Base-by-base conservation (phyloP, 2,797 vertebrate genomes). In the Neoniphon sammara region DNA sequence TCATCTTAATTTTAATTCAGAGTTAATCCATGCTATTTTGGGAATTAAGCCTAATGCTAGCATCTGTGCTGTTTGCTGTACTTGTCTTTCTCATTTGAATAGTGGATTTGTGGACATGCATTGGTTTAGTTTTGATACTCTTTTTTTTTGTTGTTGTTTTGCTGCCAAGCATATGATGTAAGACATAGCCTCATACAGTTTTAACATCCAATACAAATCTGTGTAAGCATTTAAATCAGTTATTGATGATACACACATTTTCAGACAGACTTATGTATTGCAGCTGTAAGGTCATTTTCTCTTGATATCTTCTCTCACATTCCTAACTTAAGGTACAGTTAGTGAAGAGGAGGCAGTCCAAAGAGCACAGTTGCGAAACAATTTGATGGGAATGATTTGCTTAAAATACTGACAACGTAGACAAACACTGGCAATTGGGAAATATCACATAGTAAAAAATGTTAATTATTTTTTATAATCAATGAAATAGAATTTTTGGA, bases 11-110 rank as follows among this genome's bases (percentile, higher is more conserved):
- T 93, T 91, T 86, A 88, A 91, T 88, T 91, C 80, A 65, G 68
- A 85, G 85, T 86, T 93, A 93, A 94, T 93, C 91, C 87, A 76
- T 89, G 84, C 87, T 91, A 89, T 91, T 93, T 89, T 77, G 70
- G 76, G 90, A 90, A 87, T 84, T 89, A 91, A 91, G 85, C 88
- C 80, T 88, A 83, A 88, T 88, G 86, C 82, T 87, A 84, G 87
- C 87, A 86, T 91, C 90, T 91, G 89, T n/a, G 64, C 81, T 79
- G 82, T 89, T 85, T 85, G 78, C 82, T 88, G 30, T 80, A 70
- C 78, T 71, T 14, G 72, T 81, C 80, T 78, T 76, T 47, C 7
- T 74, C 15, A 50, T 75, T 69, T 85, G 75, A 73, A 78, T 71
- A 73, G 70, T 85, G 66, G 78, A 88, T 87, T 87, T 86, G 73